phyloP scores from a whole-genome alignment of 1,140 invertebrate species.

The Bombyx mori region DNA sequence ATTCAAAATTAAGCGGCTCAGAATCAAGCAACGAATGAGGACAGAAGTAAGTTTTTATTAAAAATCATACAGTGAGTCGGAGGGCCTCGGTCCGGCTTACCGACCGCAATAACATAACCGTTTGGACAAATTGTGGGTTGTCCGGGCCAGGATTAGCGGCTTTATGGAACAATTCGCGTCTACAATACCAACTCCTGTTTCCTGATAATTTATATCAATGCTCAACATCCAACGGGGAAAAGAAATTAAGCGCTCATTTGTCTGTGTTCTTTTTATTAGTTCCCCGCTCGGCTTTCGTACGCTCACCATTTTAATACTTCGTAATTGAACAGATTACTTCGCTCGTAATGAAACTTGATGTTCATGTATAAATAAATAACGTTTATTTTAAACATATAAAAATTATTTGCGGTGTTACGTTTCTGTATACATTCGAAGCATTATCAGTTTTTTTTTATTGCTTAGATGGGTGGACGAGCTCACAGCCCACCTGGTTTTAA shows the following conservation, averaged over 20 bases:
- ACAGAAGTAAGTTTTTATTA: slow-evolving; percentile 28
- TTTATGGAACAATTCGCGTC: slow-evolving; percentile 59
- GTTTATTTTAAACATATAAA: too few species aligned
- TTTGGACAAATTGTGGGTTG: slow-evolving; percentile 64
- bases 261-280: slow-evolving; percentile 39
- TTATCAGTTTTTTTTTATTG: too few species aligned
- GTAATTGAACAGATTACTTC: slow-evolving; percentile 15
- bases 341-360: too few species aligned
- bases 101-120: slow-evolving; percentile 65
- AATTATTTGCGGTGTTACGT: too few species aligned
- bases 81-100: slow-evolving; percentile 33
- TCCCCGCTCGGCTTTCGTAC: slow-evolving; percentile 27
- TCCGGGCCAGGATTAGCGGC: slow-evolving; percentile 54
- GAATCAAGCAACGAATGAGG: too few species aligned
- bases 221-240: slow-evolving; percentile 32
- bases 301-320: slow-evolving; percentile 10
- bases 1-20: too few species aligned
- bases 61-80: slow-evolving; percentile 39
- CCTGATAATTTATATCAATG: slow-evolving; percentile 65
- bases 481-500: too few species aligned
- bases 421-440: too few species aligned
- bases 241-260: slow-evolving; percentile 44
- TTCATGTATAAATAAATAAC: too few species aligned
- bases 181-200: slow-evolving; percentile 38
- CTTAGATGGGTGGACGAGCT: too few species aligned